Percentiles rank a stretch among this genome's conserved stretches.
Conservation (phyloP, 2,797 vertebrate genomes). For the Mus minutoides region DNA sequence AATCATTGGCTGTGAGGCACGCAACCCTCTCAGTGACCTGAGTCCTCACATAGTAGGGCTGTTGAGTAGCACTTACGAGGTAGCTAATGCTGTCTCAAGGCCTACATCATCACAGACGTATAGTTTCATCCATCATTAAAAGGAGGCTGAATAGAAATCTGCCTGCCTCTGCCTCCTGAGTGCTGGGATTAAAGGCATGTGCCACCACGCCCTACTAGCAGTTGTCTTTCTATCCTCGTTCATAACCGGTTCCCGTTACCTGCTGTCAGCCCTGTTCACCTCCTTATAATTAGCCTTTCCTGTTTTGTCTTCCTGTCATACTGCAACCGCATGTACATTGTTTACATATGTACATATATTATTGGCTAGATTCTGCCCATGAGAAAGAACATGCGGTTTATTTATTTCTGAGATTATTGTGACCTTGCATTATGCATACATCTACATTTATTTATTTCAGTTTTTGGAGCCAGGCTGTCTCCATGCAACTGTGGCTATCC, state of each 20-base stretch:
- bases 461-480: background rate
- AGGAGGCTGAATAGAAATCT: background rate
- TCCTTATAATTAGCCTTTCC: background rate
- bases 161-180: no score
- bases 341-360: background rate
- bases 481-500: background rate
- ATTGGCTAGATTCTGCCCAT: background rate
- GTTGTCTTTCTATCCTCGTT: background rate
- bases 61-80: background rate
- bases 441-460: background rate
- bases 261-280: background rate
- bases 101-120: background rate
- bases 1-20: background rate
- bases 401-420: background rate
- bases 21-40: background rate
- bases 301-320: background rate
- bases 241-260: background rate
- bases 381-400: background rate
- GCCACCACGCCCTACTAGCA: no score
- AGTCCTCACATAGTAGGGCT: background rate
- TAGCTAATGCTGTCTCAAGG: background rate
- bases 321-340: background rate
- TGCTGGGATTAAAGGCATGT: no score
- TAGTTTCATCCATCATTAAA: background rate
- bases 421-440: background rate